phyloP scores from a whole-genome alignment of 2,113 vertebrate species.

The Sigmodon hispidus region DNA sequence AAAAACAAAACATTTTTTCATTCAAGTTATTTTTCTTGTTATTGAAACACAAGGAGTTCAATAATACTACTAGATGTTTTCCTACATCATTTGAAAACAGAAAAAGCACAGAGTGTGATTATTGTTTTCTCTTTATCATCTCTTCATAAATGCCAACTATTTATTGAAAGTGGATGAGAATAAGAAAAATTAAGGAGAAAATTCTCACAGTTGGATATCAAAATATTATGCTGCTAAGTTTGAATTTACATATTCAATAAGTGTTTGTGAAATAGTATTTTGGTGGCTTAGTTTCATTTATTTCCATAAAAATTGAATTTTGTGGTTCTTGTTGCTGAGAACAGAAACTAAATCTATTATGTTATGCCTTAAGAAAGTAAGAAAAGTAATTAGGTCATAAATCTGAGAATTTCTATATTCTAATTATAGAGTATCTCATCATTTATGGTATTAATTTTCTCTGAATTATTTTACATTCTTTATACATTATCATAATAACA shows the following conservation, averaged over 20 bases:
- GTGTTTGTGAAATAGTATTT: constrained; percentile 39
- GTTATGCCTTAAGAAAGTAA: constrained; percentile 37
- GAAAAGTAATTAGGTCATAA: constrained; percentile 63
- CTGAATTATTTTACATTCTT: constrained; percentile 34
- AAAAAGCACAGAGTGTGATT: not conserved
- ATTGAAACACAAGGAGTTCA: not conserved
- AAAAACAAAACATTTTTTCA: not conserved
- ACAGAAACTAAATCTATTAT: constrained; percentile 40
- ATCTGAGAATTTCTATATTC: constrained; percentile 37
- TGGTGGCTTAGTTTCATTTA: constrained; percentile 57
- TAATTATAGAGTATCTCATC: constrained; percentile 25
- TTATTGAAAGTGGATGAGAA: not conserved
- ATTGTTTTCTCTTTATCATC: constrained; percentile 5
- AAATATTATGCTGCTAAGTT: constrained; percentile 4
- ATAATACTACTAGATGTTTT: not conserved
- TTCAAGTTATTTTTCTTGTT: not conserved
- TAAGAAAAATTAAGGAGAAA: constrained; percentile 29
- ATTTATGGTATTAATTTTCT: not conserved
- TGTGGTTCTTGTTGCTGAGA: constrained; percentile 45
- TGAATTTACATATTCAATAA: constrained; percentile 68
- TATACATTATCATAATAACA: not conserved
- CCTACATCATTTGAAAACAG: not conserved
- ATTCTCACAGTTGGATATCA: constrained; percentile 19
- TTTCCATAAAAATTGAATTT: constrained; percentile 58
- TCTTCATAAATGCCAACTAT: not conserved